Conservation (phyloP, 2,113 vertebrate species). For the Vanacampus margaritifer region DNA sequence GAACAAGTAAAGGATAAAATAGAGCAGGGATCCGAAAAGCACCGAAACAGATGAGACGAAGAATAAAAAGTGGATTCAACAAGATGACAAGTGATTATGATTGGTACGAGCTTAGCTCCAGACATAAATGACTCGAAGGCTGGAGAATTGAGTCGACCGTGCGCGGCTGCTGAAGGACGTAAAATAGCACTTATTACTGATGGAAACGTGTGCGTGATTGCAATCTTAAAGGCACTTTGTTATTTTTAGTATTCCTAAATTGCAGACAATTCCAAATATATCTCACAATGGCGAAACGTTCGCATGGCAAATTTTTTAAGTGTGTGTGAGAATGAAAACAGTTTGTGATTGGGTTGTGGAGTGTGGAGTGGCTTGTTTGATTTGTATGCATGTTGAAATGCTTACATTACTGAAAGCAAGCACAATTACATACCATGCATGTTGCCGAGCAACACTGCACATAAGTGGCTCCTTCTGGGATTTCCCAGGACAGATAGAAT, state of each 20-base stretch:
- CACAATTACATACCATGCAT: background rate
- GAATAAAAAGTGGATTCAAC: slow-evolving; percentile 22
- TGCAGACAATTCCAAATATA: slow-evolving; percentile 10
- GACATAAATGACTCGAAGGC: slow-evolving; percentile 26
- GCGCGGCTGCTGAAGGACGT: slow-evolving; percentile 23
- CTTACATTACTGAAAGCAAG: background rate
- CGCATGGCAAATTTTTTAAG: slow-evolving; percentile 44
- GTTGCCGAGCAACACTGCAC: background rate
- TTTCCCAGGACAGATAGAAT: background rate
- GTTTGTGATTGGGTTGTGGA: slow-evolving; percentile 28
- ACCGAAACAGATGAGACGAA: slow-evolving; percentile 20
- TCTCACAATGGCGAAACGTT: slow-evolving; percentile 25
- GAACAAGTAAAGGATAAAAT: background rate
- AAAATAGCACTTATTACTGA: slow-evolving; percentile 30
- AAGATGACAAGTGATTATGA: slow-evolving; percentile 38
- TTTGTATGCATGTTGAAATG: background rate
- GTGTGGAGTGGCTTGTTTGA: slow-evolving; percentile 26
- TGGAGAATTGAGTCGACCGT: slow-evolving; percentile 28
- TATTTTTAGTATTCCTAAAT: slow-evolving; percentile 27
- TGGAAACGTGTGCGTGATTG: slow-evolving; percentile 27
- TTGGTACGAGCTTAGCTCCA: slow-evolving; percentile 18
- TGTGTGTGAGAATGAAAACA: slow-evolving; percentile 17
- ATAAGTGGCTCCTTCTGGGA: background rate
- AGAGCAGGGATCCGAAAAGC: slow-evolving; percentile 6
- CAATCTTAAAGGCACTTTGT: slow-evolving; percentile 12